phyloP scores from a whole-genome alignment of 2,797 vertebrate genomes.

The Cyclura pinguis region DNA sequence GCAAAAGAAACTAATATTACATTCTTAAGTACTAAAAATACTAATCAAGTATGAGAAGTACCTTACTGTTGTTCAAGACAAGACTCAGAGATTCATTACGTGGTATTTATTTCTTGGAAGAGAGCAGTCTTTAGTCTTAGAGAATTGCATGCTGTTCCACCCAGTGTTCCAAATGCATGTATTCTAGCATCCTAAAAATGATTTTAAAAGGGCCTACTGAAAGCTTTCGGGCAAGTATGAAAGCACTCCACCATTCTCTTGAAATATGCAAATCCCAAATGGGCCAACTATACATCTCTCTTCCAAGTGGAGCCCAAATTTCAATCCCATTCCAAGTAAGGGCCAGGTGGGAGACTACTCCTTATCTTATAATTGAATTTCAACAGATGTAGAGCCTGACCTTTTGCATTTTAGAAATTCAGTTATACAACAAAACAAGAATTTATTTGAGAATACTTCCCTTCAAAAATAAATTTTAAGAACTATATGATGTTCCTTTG shows the following conservation, averaged over 20 bases:
- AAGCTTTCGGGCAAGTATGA: not conserved
- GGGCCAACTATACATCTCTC: not conserved
- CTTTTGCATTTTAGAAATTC: not conserved
- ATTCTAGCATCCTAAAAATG: conserved; percentile 24
- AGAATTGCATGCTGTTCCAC: conserved; percentile 10
- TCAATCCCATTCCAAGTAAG: not conserved
- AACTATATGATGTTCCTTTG: not conserved
- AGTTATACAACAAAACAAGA: not conserved
- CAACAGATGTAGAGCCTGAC: not conserved
- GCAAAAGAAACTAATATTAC: not conserved
- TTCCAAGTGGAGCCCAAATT: not conserved
- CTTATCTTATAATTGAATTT: conserved; percentile 11
- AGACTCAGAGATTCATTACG: not conserved
- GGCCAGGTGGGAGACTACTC: not conserved
- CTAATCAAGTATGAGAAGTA: not conserved
- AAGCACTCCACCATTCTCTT: not conserved
- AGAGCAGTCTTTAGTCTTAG: not conserved
- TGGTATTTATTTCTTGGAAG: rapidly evolving
- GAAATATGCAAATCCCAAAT: conserved; percentile 22
- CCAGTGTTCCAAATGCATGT: conserved; percentile 7
- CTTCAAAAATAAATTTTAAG: not conserved
- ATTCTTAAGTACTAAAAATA: not conserved
- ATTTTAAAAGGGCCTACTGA: not conserved
- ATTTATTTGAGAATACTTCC: not conserved
- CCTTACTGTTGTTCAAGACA: not conserved